Evolutionary conservation across 2,797 vertebrate genomes (phyloP).

Genomic region (Parotocinclus haroldoi): DNA sequence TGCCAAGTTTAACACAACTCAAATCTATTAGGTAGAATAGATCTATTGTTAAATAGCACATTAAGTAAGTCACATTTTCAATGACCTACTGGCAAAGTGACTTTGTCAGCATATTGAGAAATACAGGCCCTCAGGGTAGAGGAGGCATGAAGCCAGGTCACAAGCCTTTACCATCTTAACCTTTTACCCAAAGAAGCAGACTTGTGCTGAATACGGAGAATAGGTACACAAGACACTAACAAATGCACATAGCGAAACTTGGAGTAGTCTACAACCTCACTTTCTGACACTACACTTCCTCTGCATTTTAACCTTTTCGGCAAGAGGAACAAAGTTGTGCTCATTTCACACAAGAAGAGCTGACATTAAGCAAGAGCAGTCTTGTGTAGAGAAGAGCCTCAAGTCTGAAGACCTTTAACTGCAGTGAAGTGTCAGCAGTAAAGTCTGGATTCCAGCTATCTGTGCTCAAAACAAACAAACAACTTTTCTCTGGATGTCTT

Average conservation of each 20-base stretch:
- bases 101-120: conserved; percentile 62
- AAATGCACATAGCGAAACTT: conserved; percentile 22
- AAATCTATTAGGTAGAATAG: no score
- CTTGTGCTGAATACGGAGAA: conserved; percentile 71
- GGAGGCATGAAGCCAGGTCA: conserved; percentile 53
- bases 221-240: conserved; percentile 26
- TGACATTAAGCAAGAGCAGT: conserved; percentile 73
- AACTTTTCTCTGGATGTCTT: no score
- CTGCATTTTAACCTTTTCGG: conserved; percentile 73
- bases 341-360: conserved; percentile 70
- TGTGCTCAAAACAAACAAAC: no score
- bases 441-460: no score
- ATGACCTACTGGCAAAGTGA: conserved; percentile 46
- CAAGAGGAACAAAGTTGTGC: conserved; percentile 63
- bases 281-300: conserved; percentile 24
- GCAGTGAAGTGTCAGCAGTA: no score
- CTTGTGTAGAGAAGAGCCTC: conserved; percentile 55
- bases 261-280: no score
- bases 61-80: no score
- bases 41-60: not conserved
- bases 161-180: conserved; percentile 67
- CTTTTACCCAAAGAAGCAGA: conserved; percentile 67
- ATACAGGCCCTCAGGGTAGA: conserved; percentile 43
- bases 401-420: conserved; percentile 62
- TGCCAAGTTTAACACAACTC: no score